Percentiles rank a stretch among this genome's conserved stretches.
Conservation (phyloP, 2,113 vertebrate species). For the Engraulis encrasicolus region DNA sequence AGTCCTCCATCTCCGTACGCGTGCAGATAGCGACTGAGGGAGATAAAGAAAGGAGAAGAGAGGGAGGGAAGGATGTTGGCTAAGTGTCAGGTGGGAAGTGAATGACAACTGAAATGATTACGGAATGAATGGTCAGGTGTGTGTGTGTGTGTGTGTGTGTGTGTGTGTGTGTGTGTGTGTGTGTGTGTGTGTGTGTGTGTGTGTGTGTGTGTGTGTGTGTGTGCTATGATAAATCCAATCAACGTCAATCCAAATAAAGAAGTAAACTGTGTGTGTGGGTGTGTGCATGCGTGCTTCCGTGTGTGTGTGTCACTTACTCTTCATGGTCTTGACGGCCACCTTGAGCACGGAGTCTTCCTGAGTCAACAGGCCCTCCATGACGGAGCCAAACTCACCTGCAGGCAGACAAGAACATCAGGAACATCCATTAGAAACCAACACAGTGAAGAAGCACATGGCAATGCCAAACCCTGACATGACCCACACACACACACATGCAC, state of each 20-base stretch:
- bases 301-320: conserved; percentile 79
- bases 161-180: neutral
- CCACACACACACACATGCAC: conserved; percentile 31
- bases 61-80: neutral
- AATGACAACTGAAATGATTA: neutral
- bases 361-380: conserved; percentile 89
- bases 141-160: neutral
- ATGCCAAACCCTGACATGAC: too few relatives aligned
- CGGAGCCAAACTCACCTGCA: conserved; percentile 89
- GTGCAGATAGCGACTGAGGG: conserved; percentile 87
- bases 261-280: neutral
- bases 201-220: neutral
- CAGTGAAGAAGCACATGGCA: neutral
- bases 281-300: neutral
- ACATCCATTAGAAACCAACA: neutral
- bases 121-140: neutral
- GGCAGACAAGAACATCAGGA: conserved; percentile 28
- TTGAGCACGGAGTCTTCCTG: conserved; percentile 87
- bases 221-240: neutral
- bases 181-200: neutral
- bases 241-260: too few relatives aligned
- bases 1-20: conserved; percentile 90
- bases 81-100: neutral
- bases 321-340: conserved; percentile 94
- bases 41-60: conserved; percentile 17